Conservation (phyloP, 2,888 invertebrate genomes). For the Heliconius ethilla region DNA sequence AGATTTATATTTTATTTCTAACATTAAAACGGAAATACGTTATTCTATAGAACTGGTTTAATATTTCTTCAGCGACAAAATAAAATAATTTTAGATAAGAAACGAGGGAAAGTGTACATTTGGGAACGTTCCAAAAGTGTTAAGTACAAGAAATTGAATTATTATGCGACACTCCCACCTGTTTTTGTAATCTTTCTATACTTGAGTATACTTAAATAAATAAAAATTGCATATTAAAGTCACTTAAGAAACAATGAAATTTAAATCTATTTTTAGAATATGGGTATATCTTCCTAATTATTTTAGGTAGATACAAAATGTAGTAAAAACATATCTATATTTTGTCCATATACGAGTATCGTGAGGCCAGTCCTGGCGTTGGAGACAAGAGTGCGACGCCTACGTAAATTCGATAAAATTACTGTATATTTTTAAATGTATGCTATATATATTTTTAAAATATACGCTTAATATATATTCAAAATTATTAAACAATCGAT, state of each 20-base stretch:
- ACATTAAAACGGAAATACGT: neutral
- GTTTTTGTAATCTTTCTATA: neutral
- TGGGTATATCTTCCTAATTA: neutral
- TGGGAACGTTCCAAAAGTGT: constrained; percentile 13
- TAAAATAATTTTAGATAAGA: constrained; percentile 17
- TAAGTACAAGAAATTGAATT: constrained; percentile 8
- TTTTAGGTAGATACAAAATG: neutral
- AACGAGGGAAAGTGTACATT: neutral
- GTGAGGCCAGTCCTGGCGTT: no score
- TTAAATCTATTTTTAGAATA: neutral
- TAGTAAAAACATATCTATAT: no score
- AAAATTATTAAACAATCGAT: no score
- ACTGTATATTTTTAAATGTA: no score
- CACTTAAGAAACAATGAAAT: no score
- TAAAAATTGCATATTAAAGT: neutral
- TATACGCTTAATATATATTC: neutral
- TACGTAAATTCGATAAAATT: no score
- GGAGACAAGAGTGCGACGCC: no score
- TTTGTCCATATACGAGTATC: no score
- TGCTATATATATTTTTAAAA: no score
- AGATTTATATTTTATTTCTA: constrained; percentile 10
- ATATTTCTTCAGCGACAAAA: constrained; percentile 8
- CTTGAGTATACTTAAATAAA: neutral
- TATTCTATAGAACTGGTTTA: neutral
- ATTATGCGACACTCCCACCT: neutral